Percentiles rank a stretch among this genome's conserved stretches.
Evolutionary conservation across 2,888 invertebrate species (phyloP).

Genomic region (Limnephilus rhombicus): DNA sequence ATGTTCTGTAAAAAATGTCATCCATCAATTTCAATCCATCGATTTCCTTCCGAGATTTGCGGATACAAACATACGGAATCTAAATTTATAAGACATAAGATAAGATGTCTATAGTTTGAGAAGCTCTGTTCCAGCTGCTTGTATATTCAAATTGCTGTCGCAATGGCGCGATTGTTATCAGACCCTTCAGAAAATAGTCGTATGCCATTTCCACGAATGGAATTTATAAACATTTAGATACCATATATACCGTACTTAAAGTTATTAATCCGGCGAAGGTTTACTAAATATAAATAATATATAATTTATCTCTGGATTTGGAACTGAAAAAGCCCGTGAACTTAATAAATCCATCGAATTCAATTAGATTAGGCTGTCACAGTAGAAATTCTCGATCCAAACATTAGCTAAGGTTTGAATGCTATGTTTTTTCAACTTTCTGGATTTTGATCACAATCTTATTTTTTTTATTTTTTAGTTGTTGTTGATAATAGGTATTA

Average conservation of each 20-base stretch:
- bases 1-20: too few species aligned
- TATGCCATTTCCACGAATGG: neutral
- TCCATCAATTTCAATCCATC: too few species aligned
- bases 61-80: too few species aligned
- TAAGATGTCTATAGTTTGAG: neutral
- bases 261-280: neutral
- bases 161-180: constrained; percentile 22
- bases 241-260: too few species aligned
- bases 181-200: neutral
- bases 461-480: too few species aligned
- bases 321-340: neutral
- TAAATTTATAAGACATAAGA: too few species aligned
- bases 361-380: neutral
- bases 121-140: neutral
- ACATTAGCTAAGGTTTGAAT: too few species aligned
- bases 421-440: too few species aligned
- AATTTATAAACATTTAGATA: neutral
- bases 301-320: neutral
- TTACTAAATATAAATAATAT: neutral
- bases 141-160: constrained; percentile 6
- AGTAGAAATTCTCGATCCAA: too few species aligned
- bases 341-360: neutral
- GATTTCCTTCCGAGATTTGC: too few species aligned
- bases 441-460: too few species aligned
- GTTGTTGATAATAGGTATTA: too few species aligned